Conservation (phyloP, 2,888 invertebrate genomes). For the Labia minor region DNA sequence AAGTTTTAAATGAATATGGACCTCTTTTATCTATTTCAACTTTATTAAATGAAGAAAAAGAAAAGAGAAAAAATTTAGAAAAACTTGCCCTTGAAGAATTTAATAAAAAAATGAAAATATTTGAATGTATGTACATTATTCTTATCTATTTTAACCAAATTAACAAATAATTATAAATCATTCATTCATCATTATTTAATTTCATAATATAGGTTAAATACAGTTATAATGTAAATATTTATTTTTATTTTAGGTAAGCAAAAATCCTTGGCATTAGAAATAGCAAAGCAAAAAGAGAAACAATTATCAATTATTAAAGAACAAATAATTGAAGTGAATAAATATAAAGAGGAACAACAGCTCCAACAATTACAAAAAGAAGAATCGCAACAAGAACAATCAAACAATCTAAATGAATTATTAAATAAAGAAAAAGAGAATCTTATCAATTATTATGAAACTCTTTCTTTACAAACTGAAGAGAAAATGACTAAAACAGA, state of each 20-base stretch:
- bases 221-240: too few relatives aligned
- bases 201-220: too few relatives aligned
- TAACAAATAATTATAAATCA: too few relatives aligned
- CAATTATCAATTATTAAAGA: constrained; percentile 31
- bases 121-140: not conserved
- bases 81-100: not conserved
- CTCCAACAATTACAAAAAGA: constrained; percentile 25
- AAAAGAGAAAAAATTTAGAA: not conserved
- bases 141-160: too few relatives aligned
- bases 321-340: constrained; percentile 30
- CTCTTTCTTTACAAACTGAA: constrained; percentile 23
- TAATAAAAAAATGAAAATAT: not conserved
- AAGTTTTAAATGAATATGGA: not conserved
- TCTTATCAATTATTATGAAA: constrained; percentile 23
- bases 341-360: constrained; percentile 28
- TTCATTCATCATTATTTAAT: too few relatives aligned
- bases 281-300: constrained; percentile 30
- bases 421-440: constrained; percentile 21
- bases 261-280: constrained; percentile 26
- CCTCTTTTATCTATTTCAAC: not conserved
- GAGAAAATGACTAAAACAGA: constrained; percentile 22
- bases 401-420: constrained; percentile 32
- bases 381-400: constrained; percentile 39
- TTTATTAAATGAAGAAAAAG: not conserved
- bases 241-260: too few relatives aligned